These are phyloP conservation scores for Hydrolagus colliei DNA, from an alignment of 2,797 vertebrate species.

Conservation along the genomic window DNA sequence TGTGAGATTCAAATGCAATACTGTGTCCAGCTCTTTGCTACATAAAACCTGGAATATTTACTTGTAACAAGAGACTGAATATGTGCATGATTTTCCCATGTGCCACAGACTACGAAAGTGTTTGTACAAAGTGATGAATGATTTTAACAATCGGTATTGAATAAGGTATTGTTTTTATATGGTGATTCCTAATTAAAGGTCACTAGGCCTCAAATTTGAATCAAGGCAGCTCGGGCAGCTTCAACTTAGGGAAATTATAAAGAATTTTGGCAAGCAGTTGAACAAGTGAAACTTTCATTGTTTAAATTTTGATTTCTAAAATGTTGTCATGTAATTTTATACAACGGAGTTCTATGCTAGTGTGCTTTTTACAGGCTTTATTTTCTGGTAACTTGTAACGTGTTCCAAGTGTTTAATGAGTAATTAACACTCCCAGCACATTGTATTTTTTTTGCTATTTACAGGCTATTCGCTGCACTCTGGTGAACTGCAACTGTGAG, in stretches of 20 bases:
- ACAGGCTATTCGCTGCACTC: slow-evolving; percentile 86
- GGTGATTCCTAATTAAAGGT: too few relatives aligned
- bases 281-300: not conserved
- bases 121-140: not conserved
- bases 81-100: not conserved
- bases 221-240: not conserved
- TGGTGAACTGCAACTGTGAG: slow-evolving; percentile 84
- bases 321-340: not conserved
- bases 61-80: not conserved
- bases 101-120: not conserved
- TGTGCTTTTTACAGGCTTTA: too few relatives aligned
- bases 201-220: not conserved
- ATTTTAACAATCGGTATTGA: not conserved
- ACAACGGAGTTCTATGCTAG: too few relatives aligned
- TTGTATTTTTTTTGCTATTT: slow-evolving; percentile 41
- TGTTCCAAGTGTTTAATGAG: not conserved
- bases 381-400: not conserved
- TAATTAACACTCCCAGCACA: not conserved
- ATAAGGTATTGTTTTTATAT: not conserved
- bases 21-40: not conserved
- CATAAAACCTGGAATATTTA: not conserved
- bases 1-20: not conserved
- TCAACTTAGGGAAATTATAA: not conserved
- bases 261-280: not conserved
- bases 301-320: not conserved